Percentiles rank a stretch among this genome's conserved stretches.
Conservation (phyloP, 2,113 vertebrate genomes). For the Archilochus colubris region DNA sequence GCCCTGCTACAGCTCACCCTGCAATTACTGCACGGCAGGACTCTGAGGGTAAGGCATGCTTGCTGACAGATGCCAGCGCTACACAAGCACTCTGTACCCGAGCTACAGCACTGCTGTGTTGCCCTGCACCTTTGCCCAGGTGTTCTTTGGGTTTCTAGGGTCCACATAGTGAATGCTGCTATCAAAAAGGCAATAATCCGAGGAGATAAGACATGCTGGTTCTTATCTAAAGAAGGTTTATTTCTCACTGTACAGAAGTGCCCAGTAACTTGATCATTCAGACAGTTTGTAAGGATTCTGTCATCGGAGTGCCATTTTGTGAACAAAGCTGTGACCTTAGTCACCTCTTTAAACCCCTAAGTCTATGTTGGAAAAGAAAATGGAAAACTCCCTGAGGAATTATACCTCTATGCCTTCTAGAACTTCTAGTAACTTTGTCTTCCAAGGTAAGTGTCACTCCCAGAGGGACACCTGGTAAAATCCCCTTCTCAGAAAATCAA, state of each 20-base stretch:
- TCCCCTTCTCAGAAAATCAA: neutral
- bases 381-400: neutral
- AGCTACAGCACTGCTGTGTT: neutral
- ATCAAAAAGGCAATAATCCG: neutral
- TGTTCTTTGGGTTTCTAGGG: neutral
- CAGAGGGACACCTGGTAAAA: neutral
- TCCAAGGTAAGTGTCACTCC: neutral
- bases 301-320: neutral
- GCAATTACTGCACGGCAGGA: neutral
- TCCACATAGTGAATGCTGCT: neutral
- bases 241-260: neutral
- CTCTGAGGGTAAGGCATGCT: neutral
- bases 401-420: neutral
- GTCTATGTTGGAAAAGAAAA: neutral
- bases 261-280: neutral
- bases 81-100: neutral
- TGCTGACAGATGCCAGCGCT: neutral
- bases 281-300: neutral
- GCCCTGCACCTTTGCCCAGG: neutral
- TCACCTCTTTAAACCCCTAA: neutral
- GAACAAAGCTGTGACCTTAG: neutral
- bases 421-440: neutral
- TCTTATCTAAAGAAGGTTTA: neutral
- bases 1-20: rapidly evolving
- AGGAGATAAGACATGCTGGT: neutral